These are phyloP conservation scores for Polymixis flavicincta DNA, from an alignment of 2,888 invertebrate genomes.

Conservation along the genomic window DNA sequence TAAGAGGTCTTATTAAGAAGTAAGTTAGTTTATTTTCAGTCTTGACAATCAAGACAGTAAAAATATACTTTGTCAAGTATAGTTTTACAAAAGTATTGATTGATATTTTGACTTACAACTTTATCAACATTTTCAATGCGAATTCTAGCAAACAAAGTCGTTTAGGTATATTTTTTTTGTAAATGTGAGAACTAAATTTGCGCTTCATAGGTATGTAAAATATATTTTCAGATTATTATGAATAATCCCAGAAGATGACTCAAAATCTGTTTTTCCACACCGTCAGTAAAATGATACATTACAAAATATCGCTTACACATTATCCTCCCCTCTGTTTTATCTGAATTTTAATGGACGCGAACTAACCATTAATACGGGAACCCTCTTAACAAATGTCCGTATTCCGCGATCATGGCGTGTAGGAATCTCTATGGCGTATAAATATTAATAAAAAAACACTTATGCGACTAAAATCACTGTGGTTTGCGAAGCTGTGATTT, in stretches of 20 bases:
- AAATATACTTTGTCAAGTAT: too few species aligned
- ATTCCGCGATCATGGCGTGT: conserved; percentile 66
- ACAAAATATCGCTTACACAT: conserved; percentile 58
- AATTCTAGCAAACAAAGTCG: too few species aligned
- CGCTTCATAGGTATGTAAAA: too few species aligned
- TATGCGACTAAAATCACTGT: conserved; percentile 31
- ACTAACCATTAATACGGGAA: conserved; percentile 70
- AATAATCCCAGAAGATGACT: conserved; percentile 6
- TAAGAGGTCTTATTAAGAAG: neutral
- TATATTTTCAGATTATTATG: neutral
- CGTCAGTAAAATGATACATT: conserved; percentile 47
- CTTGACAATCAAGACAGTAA: too few species aligned
- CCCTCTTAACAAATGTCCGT: conserved; percentile 73
- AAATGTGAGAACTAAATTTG: too few species aligned
- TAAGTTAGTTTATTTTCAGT: neutral
- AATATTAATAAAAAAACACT: conserved; percentile 71
- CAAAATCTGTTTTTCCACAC: conserved; percentile 36
- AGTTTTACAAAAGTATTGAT: too few species aligned
- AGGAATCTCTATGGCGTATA: conserved; percentile 63
- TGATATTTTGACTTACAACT: too few species aligned
- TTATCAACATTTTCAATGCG: too few species aligned
- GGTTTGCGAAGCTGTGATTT: conserved; percentile 14
- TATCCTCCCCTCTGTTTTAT: conserved; percentile 67
- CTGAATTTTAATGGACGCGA: conserved; percentile 68
- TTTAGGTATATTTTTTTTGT: too few species aligned